phyloP scores from a whole-genome alignment of 1,140 invertebrate species.

The Drosophila ohnishii region DNA sequence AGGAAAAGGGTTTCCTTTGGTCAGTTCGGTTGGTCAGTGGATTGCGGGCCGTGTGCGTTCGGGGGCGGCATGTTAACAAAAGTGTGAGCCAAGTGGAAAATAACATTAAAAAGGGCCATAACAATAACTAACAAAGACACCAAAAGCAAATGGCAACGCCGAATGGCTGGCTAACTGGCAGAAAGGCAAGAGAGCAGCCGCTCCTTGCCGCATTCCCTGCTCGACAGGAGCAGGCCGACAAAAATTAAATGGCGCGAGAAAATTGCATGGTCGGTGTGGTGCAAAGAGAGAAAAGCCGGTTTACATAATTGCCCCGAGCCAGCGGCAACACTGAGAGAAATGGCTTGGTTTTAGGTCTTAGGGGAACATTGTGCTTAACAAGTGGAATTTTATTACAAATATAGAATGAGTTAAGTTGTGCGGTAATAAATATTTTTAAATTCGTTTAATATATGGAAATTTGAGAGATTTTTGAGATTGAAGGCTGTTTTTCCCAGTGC shows the following conservation, averaged over 20 bases:
- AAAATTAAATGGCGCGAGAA: conserved; percentile 81
- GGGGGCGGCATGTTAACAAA: conserved; percentile 74
- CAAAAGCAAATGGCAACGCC: conserved; percentile 78
- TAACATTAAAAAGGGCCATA: conserved; percentile 80
- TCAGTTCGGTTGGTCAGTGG: conserved; percentile 57
- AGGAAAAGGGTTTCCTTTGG: conserved; percentile 52
- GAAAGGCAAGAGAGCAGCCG: conserved; percentile 30
- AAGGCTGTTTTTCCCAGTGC: neutral
- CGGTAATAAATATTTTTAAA: neutral
- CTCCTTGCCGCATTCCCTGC: conserved; percentile 11
- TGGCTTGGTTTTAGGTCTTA: too few relatives aligned
- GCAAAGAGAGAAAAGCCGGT: conserved; percentile 65
- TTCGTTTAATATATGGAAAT: neutral
- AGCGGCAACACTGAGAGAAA: conserved; percentile 9
- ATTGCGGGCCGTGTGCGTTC: conserved; percentile 38
- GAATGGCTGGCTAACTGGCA: conserved; percentile 59
- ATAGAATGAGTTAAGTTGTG: neutral
- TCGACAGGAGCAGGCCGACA: conserved; percentile 50
- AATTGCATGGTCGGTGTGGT: conserved; percentile 75
- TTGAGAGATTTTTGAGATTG: neutral
- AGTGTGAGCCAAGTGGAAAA: conserved; percentile 81
- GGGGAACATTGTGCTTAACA: neutral
- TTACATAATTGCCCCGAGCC: conserved; percentile 72
- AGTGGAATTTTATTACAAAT: neutral
- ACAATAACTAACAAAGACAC: conserved; percentile 82